Base-by-base conservation (phyloP, 2,888 invertebrate genomes). In the Hirtodrosophila alboralis region DNA sequence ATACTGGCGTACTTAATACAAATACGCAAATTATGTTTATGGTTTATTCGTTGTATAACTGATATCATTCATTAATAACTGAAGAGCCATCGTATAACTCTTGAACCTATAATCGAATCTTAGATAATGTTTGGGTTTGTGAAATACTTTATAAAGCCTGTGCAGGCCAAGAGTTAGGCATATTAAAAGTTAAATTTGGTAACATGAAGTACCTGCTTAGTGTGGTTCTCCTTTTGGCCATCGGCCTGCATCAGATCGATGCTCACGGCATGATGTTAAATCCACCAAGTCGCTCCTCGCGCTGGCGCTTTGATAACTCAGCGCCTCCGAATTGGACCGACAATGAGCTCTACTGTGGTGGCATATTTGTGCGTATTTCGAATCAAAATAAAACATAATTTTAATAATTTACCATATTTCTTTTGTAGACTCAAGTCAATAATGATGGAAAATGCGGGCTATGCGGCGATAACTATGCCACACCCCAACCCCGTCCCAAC, bases 331-430 rank as follows among this genome's bases (percentile, higher is more conserved):
- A 93, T 85, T 93, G 90, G 69, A 89, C 92, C 53, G 93, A 93
- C 78, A 92, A 92, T 67, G 91, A 89, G 34, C 88, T 91, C 23
- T 92, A 88, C 77, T 93, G 93, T 76, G 93, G 93, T 1, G 93
- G 93, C 26, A 87, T 86, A 45, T 62, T 65, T 66, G 89, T 89
- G 40, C 75, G 89, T 77, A 9, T 1, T 1, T 16, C 3, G 12
- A 30, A 12, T n/a, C 3, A 3, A 21, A 21, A 21, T 16, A 1
- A 5, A n/a, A 3, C 4, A 1, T 14, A 14, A 7, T 13, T 4
- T 9, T 9, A 16, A 16, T 23, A 2, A 16, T 28, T 5, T 7
- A 2, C 5, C 4, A 6, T 23, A 5, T 23, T 8, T 1, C 1
- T 0, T 7, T 10, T 51, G 4, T 28, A 89, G 90, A 78, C 71